Base-by-base conservation (phyloP, 2,797 vertebrate species). In the Triplophysa yarkandensis region DNA sequence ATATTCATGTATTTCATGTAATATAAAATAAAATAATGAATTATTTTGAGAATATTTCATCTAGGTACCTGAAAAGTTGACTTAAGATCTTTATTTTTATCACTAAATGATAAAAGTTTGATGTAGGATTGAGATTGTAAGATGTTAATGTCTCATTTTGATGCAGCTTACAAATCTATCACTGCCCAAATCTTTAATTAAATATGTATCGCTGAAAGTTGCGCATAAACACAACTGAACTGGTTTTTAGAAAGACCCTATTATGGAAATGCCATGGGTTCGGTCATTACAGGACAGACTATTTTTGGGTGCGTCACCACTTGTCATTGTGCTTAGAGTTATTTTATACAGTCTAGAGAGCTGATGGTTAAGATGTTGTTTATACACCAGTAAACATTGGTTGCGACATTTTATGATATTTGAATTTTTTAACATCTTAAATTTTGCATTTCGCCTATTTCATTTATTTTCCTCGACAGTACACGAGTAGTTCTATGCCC, bases 231-330 rank as follows among this genome's bases (percentile, higher is more conserved):
- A 30, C 30, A 3, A 6, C 46, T 54, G 57, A 63, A 43, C 61
- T 62, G 67, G 36, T 30, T 66, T 55, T 63, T 19, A 32, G 71
- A 58, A 62, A 63, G 25, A 61, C 25, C 27, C 28, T 67, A 66
- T 54, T 79, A 77, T 74, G 43, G 72, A 55, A 63, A 44, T 27
- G 39, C 43, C 11, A 41, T 61, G 25, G 55, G 30, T 46, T 63
- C 1, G 3, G 32, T 14, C 10, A n/a, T 77, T 72, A 68, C 44
- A 52, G 71, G 36, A 61, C 70, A 61, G 64, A 66, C 75, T 81
- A 81, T 80, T 83, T 81, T 76, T 75, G 60, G 58, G 70, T 32
- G 55, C 9, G 21, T 72, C 41, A 57, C 44, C 27, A 23, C 36
- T 74, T 54, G 44, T 34, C 48, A 55, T 71, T 64, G 30, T 32